Evolutionary conservation across 2,888 invertebrate genomes (phyloP), one percentile per base, ranked within the genome.

Genomic region (Cephonodes hylas): DNA sequence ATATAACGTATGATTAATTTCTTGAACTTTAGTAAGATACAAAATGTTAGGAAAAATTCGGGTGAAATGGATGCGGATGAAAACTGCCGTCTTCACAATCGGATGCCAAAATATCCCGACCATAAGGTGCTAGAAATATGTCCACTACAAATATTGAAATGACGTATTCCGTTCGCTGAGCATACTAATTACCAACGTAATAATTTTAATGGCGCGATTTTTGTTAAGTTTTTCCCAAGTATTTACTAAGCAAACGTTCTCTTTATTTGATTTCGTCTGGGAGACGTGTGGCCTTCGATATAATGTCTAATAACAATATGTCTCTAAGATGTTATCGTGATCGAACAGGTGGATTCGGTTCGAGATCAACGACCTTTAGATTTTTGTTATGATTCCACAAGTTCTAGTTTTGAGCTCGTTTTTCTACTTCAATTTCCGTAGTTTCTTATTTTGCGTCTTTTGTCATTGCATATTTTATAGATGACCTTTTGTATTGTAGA

Each of bases 131-230:
- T n/a, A 38, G 38, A 38, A 38, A 38, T 38, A n/a, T 38, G 44
- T 22, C n/a, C n/a, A 20, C 2, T n/a, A 23, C 5, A 46, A 46
- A 42, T 42, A 53, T 53, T 42, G 25, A 42, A 60, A 53, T 46
- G 46, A 46, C 46, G 46, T 46, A 59, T 42, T 42, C 15, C 38
- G 38, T 38, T 38, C 38, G n/a, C n/a, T 57, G 25, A 44, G 15
- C 56, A 31, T 38, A 58, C 61, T 61, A 46, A 38, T 61, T 46
- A 58, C 34, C 58, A 61, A 58, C 57, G 60, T 60, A 60, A 53
- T 27, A 42, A 58, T 46, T 58, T 46, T 61, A 58, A 61, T 45
- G 44, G 58, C 15, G 46, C 20, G 44, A 46, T 44, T 61, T 46
- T 61, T 25, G 61, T 61, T 61, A 61, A 58, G 58, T 58, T 46